Evolutionary conservation across 2,113 vertebrate genomes (phyloP).

Genomic region (Naja naja): DNA sequence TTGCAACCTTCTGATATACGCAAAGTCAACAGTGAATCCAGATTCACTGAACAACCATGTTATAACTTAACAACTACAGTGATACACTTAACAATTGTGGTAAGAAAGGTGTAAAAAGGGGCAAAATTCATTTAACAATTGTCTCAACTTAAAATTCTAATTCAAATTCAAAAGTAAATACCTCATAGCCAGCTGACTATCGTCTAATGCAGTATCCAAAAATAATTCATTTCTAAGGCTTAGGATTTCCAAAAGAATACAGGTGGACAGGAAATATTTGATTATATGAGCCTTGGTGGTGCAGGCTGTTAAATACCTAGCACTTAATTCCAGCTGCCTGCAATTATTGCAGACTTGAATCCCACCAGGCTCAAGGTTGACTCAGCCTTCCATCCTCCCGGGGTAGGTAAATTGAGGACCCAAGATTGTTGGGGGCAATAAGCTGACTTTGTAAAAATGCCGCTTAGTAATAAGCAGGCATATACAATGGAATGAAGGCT

Average conservation of each 20-base stretch:
- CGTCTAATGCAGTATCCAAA: slow-evolving; percentile 3
- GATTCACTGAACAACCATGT: background rate
- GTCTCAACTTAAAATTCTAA: background rate
- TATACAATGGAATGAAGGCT: too few species aligned
- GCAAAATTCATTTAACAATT: background rate
- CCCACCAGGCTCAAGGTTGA: too few species aligned
- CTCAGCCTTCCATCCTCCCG: too few species aligned
- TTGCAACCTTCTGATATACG: background rate
- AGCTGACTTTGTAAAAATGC: too few species aligned
- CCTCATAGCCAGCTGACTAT: background rate
- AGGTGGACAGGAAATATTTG: background rate
- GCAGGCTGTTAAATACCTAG: too few species aligned
- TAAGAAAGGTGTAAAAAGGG: background rate
- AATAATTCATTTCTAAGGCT: background rate
- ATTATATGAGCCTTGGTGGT: too few species aligned
- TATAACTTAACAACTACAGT: background rate
- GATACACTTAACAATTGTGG: background rate
- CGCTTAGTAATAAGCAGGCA: too few species aligned
- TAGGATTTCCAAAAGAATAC: background rate
- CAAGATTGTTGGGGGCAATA: too few species aligned
- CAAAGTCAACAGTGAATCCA: background rate
- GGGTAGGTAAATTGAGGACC: too few species aligned
- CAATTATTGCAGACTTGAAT: too few species aligned
- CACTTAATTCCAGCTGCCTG: too few species aligned
- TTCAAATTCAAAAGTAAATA: slow-evolving; percentile 3